Conservation (phyloP, 2,888 invertebrate species). For the Apodemia mormo region DNA sequence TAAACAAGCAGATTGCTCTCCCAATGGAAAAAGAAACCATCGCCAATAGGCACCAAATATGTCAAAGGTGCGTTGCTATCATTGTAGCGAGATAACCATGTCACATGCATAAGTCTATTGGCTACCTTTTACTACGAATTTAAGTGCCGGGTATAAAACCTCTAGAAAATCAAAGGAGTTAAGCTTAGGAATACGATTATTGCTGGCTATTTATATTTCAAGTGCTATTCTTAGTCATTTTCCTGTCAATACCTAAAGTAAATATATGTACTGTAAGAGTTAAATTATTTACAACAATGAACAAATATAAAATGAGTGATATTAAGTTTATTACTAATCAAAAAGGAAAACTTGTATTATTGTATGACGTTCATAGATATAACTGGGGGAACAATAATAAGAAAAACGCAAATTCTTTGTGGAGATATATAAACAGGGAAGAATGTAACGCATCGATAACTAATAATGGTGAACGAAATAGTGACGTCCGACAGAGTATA, state of each 20-base stretch:
- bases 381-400: slow-evolving; percentile 7
- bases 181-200: slow-evolving; percentile 1
- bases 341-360: slow-evolving; percentile 7
- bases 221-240: background rate
- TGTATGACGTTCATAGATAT: slow-evolving; percentile 6
- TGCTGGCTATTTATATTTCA: background rate
- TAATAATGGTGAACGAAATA: slow-evolving; percentile 4
- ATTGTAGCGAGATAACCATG: too few relatives aligned
- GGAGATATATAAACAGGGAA: background rate
- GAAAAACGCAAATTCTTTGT: slow-evolving; percentile 3
- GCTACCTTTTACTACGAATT: background rate
- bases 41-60: too few relatives aligned
- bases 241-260: background rate
- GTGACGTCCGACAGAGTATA: background rate
- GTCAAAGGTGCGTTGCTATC: too few relatives aligned
- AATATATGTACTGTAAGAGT: slow-evolving; percentile 5
- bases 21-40: too few relatives aligned
- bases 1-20: too few relatives aligned
- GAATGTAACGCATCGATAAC: background rate
- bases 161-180: background rate
- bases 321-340: slow-evolving; percentile 9
- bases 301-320: slow-evolving; percentile 8
- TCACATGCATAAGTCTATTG: background rate
- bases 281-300: background rate
- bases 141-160: background rate